Evolutionary conservation across 2,797 vertebrate genomes (phyloP), one percentile per base, ranked within the genome.

Genomic region (Protosalanx chinensis): DNA sequence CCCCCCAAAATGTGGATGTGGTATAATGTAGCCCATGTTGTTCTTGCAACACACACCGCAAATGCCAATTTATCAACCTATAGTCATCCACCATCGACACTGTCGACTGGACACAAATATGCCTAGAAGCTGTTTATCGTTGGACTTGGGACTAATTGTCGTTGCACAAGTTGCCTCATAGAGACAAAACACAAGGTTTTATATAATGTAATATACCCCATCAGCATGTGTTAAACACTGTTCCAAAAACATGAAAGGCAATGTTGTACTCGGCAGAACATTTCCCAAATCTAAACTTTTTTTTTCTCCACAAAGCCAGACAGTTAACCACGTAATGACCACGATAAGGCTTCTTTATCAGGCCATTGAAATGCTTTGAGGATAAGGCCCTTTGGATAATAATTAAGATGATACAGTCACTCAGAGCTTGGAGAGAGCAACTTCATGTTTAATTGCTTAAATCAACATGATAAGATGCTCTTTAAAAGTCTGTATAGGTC

Each of bases 371-470:
- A 90, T 53, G 87, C 93, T 94, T 94, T 94, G 92, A 93, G 91
- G 92, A 92, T 93, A 93, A 91, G 84, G 87, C 78, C 86, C 81
- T 84, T 84, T 81, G 88, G 90, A 91, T 90, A 91, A 91, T 90
- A 87, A 91, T 92, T 93, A 93, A 88, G 91, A 91, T 76, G 91
- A 93, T 93, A 88, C 87, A 91, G 92, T 89, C 88, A 87, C 89
- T 86, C 87, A 70, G 86, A 84, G 86, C 85, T 90, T 78, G 85
- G 83, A 90, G 85, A 90, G 86, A 87, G 83, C 88, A 90, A 92
- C 91, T 91, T 92, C 90, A 90, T 91, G 91, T 93, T 92, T 93
- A 94, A 93, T 93, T 93, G 91, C 89, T 89, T 92, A 91, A 90
- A 93, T 91, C 87, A 91, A 87, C 87, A 86, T 82, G 92, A 93